Percentiles rank a stretch among this genome's conserved stretches.
Evolutionary conservation across 2,113 vertebrate genomes (phyloP).

Genomic region (Corythornis vintsioides): DNA sequence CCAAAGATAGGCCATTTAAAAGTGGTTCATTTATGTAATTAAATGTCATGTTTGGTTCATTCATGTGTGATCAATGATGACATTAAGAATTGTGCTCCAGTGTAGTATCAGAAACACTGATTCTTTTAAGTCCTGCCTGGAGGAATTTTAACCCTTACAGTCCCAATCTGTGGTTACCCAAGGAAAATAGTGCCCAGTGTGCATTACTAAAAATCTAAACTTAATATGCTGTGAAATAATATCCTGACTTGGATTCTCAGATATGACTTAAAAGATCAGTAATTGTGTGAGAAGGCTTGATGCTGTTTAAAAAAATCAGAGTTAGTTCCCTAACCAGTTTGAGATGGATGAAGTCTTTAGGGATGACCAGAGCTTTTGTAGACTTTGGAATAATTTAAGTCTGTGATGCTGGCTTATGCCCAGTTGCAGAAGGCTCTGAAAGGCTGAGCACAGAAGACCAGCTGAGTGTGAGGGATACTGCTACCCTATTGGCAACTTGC

Average conservation of each 20-base stretch:
- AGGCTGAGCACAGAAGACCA: background rate
- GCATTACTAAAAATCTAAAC: background rate
- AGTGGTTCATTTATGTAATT: background rate
- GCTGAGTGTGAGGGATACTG: background rate
- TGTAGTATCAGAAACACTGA: background rate
- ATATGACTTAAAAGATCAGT: background rate
- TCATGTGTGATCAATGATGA: background rate
- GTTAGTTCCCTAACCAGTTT: background rate
- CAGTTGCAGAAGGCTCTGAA: background rate
- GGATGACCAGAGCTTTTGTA: background rate
- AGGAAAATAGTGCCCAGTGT: background rate
- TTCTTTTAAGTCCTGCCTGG: background rate
- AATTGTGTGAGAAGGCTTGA: background rate
- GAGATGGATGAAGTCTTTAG: background rate
- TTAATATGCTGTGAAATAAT: background rate
- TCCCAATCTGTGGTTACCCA: background rate
- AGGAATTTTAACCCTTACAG: background rate
- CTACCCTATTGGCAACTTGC: background rate
- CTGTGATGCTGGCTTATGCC: background rate
- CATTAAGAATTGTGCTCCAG: background rate
- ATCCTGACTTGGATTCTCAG: background rate
- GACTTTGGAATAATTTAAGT: background rate
- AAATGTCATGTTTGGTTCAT: background rate
- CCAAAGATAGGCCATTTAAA: background rate
- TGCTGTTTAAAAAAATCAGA: background rate